Evolutionary conservation across 2,888 invertebrate genomes (phyloP).

Genomic region (Stenchaetothrips biformis): DNA sequence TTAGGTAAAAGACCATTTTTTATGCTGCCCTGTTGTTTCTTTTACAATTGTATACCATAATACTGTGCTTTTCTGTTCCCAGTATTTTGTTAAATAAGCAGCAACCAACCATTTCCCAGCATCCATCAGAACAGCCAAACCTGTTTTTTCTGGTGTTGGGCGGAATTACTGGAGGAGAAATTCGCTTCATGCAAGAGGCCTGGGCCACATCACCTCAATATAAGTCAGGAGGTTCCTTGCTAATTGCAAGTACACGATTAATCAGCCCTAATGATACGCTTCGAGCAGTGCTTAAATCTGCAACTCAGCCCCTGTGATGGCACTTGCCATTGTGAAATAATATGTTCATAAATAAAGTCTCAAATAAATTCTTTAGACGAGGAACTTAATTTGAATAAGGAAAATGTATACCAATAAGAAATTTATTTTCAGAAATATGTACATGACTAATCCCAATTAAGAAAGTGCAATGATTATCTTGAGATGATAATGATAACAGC

Average conservation of each 20-base stretch:
- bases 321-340: not conserved
- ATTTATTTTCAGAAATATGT: not conserved
- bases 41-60: not conserved
- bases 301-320: not conserved
- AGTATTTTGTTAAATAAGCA: not conserved
- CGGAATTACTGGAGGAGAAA: constrained; percentile 5
- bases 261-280: not conserved
- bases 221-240: not conserved
- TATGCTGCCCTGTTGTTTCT: not conserved
- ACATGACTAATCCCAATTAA: not conserved
- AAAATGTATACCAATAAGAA: not conserved
- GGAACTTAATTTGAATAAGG: not conserved
- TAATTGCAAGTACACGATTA: not conserved
- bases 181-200: not conserved
- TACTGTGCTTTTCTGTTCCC: not conserved
- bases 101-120: not conserved
- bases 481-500: not conserved
- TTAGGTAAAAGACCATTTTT: not conserved
- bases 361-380: not conserved
- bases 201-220: not conserved
- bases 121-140: not conserved
- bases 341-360: not conserved
- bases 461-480: not conserved
- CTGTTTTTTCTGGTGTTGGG: not conserved
- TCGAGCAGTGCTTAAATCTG: not conserved